Percentiles rank a stretch among this genome's conserved stretches.
Evolutionary conservation across 2,113 vertebrate genomes (phyloP).

Genomic region (Pithys albifrons): DNA sequence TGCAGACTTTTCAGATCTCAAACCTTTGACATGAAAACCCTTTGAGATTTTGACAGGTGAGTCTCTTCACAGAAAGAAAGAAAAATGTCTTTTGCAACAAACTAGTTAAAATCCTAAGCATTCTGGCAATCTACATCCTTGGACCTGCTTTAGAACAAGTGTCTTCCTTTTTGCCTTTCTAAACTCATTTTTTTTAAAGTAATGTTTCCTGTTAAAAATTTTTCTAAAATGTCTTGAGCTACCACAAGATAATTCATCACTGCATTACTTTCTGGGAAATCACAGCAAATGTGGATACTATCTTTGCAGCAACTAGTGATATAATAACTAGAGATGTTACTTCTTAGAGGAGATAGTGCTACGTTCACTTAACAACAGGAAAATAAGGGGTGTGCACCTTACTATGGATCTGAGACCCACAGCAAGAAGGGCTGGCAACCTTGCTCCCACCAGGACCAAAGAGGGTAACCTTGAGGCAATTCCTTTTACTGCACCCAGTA

Average conservation of each 20-base stretch:
- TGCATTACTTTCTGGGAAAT: neutral
- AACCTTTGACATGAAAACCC: neutral
- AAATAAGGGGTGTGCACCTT: neutral
- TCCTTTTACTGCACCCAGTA: neutral
- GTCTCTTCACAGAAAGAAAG: neutral
- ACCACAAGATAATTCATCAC: neutral
- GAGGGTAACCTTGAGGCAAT: neutral
- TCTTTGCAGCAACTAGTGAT: neutral
- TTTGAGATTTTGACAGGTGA: neutral
- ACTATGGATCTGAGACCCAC: neutral
- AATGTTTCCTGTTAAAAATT: neutral
- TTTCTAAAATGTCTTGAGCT: neutral
- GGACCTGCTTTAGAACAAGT: neutral
- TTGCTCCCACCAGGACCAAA: neutral
- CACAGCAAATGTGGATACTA: neutral
- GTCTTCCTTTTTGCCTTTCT: neutral
- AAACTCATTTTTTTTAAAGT: neutral
- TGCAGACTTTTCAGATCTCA: neutral
- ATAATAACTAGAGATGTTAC: neutral
- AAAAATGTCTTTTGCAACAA: neutral
- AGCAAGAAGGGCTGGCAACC: neutral
- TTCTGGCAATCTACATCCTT: neutral
- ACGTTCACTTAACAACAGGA: neutral
- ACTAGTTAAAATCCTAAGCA: neutral
- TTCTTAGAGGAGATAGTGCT: neutral